Base-by-base conservation (phyloP, 2,888 invertebrate genomes). In the Tachina grossa region DNA sequence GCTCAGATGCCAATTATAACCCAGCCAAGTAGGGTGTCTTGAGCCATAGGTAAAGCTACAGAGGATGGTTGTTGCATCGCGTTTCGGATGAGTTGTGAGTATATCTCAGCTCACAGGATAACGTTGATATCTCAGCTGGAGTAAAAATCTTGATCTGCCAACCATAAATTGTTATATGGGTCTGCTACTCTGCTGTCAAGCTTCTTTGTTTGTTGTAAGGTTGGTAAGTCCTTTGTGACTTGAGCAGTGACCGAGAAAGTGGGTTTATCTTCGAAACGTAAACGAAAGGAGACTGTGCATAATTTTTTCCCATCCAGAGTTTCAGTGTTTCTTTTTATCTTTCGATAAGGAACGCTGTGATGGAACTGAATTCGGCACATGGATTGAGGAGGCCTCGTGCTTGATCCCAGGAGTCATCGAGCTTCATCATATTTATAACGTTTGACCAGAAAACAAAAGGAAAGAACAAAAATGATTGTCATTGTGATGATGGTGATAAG, bases 111-210 rank as follows among this genome's bases (percentile, higher is more conserved):
- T 11, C 55, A 9, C 9, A 55, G 55, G 11, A 57, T 57, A 9
- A 57, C 11, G 57, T 57, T 57, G 22, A 57, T 57, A 13, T 11
- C 6, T 0, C 57, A 3, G 31, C 14, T 39, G 10, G 11, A 16
- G 9, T n/a, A 45, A 11, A 63, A 43, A 31, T 65, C 47, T 9
- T 45, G 65, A 31, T 65, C 65, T 3, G 65, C 65, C 66, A 49
- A n/a, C n/a, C n/a, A n/a, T 6, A 66, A n/a, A 9, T 66, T 66
- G 1, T 9, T 22, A n/a, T 66, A 66, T 2, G 22, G 5, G 1
- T 66, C 66, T 9, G 49, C 19, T 14, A n/a, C n/a, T n/a, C n/a
- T 14, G 8, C 14, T 8, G 22, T 49, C 66, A 3, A 66, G 49
- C 11, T 10, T 41, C 11, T 43, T 43, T 11, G 4, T 19, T 10